Evolutionary conservation across 2,888 invertebrate genomes (phyloP).

Genomic region (Cataglyphis cursor): DNA sequence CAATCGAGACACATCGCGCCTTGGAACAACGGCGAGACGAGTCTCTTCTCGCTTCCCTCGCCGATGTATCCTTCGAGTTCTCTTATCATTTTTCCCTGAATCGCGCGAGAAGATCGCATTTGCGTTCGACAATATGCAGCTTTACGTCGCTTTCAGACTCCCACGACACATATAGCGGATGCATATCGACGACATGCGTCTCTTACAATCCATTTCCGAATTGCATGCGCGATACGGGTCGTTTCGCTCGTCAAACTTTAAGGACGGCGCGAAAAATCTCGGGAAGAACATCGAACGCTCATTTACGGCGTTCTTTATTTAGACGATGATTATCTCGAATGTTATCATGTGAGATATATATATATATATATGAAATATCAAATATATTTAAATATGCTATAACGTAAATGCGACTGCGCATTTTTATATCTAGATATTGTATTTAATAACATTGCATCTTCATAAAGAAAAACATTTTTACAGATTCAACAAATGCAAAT

Average conservation of each 20-base stretch:
- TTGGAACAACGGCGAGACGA: constrained; percentile 16
- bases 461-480: constrained; percentile 12
- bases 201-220: constrained; percentile 45
- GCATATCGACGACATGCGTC: constrained; percentile 30
- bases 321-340: background rate
- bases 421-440: background rate
- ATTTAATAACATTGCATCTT: background rate
- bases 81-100: constrained; percentile 46
- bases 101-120: constrained; percentile 9
- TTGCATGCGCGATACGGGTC: constrained; percentile 32
- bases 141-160: constrained; percentile 32
- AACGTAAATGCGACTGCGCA: background rate
- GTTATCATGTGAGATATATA: background rate
- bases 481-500: constrained; percentile 48
- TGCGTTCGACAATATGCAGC: constrained; percentile 36
- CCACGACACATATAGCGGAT: constrained; percentile 3
- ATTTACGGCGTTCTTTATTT: background rate
- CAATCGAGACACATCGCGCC: constrained; percentile 31
- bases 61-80: constrained; percentile 23
- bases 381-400: background rate
- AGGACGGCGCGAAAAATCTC: background rate
- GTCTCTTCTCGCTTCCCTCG: background rate
- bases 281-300: background rate
- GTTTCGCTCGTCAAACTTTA: constrained; percentile 23
- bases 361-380: background rate